Percentiles rank a stretch among this genome's conserved stretches.
Evolutionary conservation across 1,140 invertebrate genomes (phyloP).

Genomic region (Coptotermes formosanus): DNA sequence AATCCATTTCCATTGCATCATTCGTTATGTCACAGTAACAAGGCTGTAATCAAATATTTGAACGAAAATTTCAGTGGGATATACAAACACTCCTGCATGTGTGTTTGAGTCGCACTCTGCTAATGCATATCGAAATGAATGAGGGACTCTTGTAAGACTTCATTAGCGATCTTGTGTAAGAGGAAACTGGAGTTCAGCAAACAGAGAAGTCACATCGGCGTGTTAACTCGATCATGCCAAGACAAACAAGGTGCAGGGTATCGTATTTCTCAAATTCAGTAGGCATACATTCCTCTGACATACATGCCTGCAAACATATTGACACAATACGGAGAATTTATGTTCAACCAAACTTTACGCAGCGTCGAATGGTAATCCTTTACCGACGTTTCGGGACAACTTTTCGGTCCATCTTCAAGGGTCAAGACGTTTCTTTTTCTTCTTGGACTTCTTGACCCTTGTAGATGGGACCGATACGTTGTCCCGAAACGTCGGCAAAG

Average conservation of each 20-base stretch:
- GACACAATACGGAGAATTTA: too few relatives aligned
- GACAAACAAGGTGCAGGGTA: neutral
- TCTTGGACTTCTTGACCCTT: too few relatives aligned
- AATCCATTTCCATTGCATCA: neutral
- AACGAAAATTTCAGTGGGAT: neutral
- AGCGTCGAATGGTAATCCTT: too few relatives aligned
- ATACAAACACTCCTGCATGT: neutral
- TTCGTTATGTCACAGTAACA: neutral
- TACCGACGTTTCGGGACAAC: too few relatives aligned
- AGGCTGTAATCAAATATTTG: neutral
- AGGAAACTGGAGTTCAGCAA: neutral
- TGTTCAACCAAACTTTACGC: too few relatives aligned
- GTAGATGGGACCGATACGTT: too few relatives aligned
- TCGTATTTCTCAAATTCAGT: neutral
- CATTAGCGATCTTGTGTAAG: constrained; percentile 1
- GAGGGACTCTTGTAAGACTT: neutral
- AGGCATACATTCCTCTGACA: too few relatives aligned
- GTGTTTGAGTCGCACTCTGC: neutral
- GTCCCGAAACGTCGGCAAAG: too few relatives aligned
- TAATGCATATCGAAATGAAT: neutral
- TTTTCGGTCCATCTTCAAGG: too few relatives aligned
- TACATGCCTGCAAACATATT: too few relatives aligned
- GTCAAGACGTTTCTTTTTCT: too few relatives aligned
- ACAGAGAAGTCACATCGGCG: neutral
- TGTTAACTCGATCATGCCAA: neutral